These are phyloP conservation scores for Girardia tigrina DNA, from an alignment of 2,888 invertebrate species.

Conservation along the genomic window DNA sequence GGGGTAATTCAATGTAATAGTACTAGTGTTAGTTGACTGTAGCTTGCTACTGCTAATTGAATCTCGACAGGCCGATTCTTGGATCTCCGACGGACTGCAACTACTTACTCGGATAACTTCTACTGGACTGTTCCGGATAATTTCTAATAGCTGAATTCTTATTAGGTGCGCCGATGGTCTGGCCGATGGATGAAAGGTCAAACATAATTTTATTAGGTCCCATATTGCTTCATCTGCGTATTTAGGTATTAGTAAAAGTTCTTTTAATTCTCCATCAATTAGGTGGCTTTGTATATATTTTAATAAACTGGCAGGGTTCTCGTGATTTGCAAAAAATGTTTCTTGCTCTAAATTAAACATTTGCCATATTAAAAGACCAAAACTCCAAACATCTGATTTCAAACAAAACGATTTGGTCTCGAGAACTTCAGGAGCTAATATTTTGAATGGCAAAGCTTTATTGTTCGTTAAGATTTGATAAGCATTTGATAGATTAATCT, in stretches of 20 bases:
- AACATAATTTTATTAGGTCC: not conserved
- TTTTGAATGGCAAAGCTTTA: slow-evolving; percentile 21
- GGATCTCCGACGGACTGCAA: not conserved
- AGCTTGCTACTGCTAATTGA: not conserved
- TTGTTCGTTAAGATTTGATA: slow-evolving; percentile 3
- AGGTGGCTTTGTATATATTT: not conserved
- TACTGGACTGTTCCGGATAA: not conserved
- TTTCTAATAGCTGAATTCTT: not conserved
- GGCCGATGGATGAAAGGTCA: not conserved
- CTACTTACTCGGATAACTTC: not conserved
- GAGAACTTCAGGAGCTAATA: slow-evolving; percentile 27
- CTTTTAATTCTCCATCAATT: not conserved
- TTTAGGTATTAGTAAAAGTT: not conserved
- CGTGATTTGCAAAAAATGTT: not conserved
- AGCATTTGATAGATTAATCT: not conserved
- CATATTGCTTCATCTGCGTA: slow-evolving; percentile 2
- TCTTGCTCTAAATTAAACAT: slow-evolving; percentile 11
- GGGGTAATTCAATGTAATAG: not conserved
- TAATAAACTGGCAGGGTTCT: not conserved
- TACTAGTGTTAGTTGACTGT: not conserved
- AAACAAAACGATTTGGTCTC: not conserved
- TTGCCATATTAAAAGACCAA: slow-evolving; percentile 28
- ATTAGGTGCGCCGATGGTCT: not conserved
- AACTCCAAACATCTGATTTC: slow-evolving; percentile 30
- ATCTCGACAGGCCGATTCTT: not conserved